These are phyloP conservation scores for Stenodera caucasica DNA, from an alignment of 2,888 invertebrate genomes.

Conservation along the genomic window DNA sequence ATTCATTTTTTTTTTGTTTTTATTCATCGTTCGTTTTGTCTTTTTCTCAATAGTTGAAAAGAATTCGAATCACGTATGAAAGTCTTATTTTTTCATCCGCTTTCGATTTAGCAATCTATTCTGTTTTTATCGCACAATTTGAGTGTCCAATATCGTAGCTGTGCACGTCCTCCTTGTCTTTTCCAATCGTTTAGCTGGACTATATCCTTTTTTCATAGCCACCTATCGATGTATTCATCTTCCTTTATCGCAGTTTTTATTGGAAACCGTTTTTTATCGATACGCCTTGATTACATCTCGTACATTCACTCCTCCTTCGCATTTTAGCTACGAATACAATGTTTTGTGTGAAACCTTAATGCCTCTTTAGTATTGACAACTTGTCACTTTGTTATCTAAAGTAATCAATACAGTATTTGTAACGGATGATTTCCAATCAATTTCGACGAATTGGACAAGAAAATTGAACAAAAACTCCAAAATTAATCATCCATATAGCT, in stretches of 20 bases:
- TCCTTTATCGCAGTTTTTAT: conserved; percentile 39
- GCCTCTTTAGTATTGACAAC: neutral
- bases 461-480: too few species aligned
- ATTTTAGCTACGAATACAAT: neutral
- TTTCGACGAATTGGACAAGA: conserved; percentile 17
- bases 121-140: conserved; percentile 54
- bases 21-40: neutral
- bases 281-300: conserved; percentile 38
- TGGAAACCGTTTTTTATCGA: conserved; percentile 35
- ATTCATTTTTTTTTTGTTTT: conserved; percentile 19
- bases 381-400: conserved; percentile 7
- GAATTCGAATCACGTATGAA: conserved; percentile 49
- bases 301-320: conserved; percentile 14
- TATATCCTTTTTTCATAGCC: conserved; percentile 32
- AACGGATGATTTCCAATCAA: conserved; percentile 15
- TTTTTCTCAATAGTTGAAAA: conserved; percentile 12
- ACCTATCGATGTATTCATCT: conserved; percentile 39
- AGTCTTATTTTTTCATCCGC: conserved; percentile 54
- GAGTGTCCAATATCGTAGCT: conserved; percentile 48
- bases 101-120: conserved; percentile 55
- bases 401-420: conserved; percentile 18
- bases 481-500: too few species aligned
- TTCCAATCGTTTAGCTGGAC: conserved; percentile 20
- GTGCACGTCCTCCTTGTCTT: conserved; percentile 35
- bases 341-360: neutral